A percentile compares a stretch with the other conserved stretches of the same genome.
phyloP scores from a whole-genome alignment of 2,888 invertebrate species.

The Steinernema carpocapsae region DNA sequence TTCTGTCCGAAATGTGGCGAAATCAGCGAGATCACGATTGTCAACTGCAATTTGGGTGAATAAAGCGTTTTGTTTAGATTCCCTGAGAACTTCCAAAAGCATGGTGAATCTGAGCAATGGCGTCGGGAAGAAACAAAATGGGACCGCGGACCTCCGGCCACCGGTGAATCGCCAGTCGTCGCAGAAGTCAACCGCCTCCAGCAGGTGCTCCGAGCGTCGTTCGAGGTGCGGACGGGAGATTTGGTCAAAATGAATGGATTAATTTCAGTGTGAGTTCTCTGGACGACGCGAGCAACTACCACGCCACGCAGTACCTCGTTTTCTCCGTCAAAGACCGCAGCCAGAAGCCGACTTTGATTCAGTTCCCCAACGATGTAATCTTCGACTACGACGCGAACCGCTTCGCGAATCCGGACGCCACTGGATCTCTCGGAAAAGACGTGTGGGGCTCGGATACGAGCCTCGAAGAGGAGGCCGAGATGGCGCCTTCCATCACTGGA shows the following conservation, averaged over 20 bases:
- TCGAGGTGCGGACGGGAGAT: background rate
- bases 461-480: slow-evolving; percentile 57
- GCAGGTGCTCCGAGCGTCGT: slow-evolving; percentile 15
- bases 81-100: slow-evolving; percentile 8
- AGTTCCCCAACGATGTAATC: slow-evolving; percentile 56
- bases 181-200: slow-evolving; percentile 12
- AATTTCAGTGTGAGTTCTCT: slow-evolving; percentile 49
- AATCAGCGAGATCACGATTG: slow-evolving; percentile 21
- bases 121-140: background rate
- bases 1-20: background rate
- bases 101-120: slow-evolving; percentile 19
- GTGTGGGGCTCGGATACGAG: slow-evolving; percentile 62
- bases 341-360: slow-evolving; percentile 55
- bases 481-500: slow-evolving; percentile 30
- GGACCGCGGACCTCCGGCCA: slow-evolving; percentile 1
- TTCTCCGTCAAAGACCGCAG: slow-evolving; percentile 52
- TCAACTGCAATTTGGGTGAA: slow-evolving; percentile 16
- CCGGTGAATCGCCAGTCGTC: background rate
- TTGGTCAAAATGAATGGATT: background rate
- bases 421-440: slow-evolving; percentile 39
- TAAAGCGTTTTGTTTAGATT: slow-evolving; percentile 1
- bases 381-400: slow-evolving; percentile 38
- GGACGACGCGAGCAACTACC: slow-evolving; percentile 54
- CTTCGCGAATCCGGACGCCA: background rate
- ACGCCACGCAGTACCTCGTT: slow-evolving; percentile 58